A percentile compares a stretch with the other conserved stretches of the same genome.
Conservation (phyloP, 2,888 invertebrate species). For the Micoletzkya japonica region DNA sequence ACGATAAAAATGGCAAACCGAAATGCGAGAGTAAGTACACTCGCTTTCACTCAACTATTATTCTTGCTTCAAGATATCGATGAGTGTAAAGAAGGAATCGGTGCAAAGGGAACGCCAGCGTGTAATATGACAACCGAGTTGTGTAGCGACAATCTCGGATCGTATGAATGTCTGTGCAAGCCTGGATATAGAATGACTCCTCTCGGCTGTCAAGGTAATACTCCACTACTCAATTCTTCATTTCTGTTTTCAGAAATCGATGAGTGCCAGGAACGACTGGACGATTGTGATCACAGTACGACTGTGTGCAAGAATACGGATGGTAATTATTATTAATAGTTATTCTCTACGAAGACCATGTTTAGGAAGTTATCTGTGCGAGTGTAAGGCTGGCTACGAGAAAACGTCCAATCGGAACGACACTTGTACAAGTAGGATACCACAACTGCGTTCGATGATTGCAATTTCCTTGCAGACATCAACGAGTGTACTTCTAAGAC, state of each 20-base stretch:
- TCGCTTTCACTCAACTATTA: not conserved
- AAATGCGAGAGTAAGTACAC: constrained; percentile 13
- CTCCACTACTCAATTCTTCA: too few species aligned
- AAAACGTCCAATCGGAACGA: not conserved
- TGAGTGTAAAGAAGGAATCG: constrained; percentile 11
- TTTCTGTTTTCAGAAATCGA: constrained; percentile 2
- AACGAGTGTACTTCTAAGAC: constrained; percentile 16
- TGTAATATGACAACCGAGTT: not conserved
- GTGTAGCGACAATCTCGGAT: not conserved
- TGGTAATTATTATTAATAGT: not conserved
- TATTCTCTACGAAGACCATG: not conserved
- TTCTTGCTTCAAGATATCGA: constrained; percentile 9
- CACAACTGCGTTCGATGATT: not conserved
- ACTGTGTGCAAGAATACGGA: not conserved
- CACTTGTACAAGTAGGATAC: constrained; percentile 1
- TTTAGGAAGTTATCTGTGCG: not conserved
- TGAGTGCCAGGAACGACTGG: constrained; percentile 4
- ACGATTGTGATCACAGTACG: not conserved
- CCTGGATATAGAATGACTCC: not conserved
- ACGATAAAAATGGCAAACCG: constrained; percentile 13
- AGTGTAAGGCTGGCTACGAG: constrained; percentile 8
- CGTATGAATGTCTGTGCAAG: not conserved
- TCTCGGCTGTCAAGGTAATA: too few species aligned
- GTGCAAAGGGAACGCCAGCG: not conserved
- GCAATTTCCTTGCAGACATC: not conserved